Percentiles rank a stretch among this genome's conserved stretches.
Conservation (phyloP, 2,888 invertebrate genomes). For the Panopea generosa region DNA sequence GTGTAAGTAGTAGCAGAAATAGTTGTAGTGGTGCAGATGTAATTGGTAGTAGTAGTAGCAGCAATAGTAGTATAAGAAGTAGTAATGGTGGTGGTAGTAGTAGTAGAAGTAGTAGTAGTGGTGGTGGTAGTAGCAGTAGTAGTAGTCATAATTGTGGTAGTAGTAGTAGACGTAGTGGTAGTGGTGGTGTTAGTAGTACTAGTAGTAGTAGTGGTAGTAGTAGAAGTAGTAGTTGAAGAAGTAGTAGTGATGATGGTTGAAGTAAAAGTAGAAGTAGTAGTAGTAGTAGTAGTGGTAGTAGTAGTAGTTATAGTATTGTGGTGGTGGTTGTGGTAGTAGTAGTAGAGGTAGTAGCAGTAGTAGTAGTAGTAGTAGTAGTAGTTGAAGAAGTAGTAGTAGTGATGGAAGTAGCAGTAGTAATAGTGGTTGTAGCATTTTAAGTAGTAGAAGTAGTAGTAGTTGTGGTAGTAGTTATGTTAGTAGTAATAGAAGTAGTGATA, state of each 20-base stretch:
- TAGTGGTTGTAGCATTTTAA: too few relatives aligned
- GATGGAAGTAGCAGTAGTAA: too few relatives aligned
- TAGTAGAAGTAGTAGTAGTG: background rate
- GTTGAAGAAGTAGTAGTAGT: background rate
- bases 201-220: slow-evolving; percentile 6
- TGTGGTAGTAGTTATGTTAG: too few relatives aligned
- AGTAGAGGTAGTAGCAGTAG: slow-evolving; percentile 11
- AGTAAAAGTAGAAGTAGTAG: slow-evolving; percentile 19
- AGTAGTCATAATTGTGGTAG: too few relatives aligned
- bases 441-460: too few relatives aligned
- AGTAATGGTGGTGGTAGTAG: background rate
- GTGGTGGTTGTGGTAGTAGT: slow-evolving; percentile 17
- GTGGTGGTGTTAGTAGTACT: too few relatives aligned
- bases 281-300: slow-evolving; percentile 23
- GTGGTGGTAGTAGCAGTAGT: background rate
- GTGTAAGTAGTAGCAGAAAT: too few relatives aligned
- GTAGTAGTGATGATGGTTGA: too few relatives aligned
- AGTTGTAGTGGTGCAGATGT: background rate
- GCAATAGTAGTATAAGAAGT: too few relatives aligned
- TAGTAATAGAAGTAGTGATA: too few relatives aligned
- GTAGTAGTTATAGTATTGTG: too few relatives aligned
- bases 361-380: slow-evolving; percentile 1
- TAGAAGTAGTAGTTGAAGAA: slow-evolving; percentile 10
- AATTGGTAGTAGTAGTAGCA: background rate
- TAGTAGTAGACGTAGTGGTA: too few relatives aligned